Evolutionary conservation across 2,888 invertebrate species (phyloP).

Genomic region (Tenthredo notha): DNA sequence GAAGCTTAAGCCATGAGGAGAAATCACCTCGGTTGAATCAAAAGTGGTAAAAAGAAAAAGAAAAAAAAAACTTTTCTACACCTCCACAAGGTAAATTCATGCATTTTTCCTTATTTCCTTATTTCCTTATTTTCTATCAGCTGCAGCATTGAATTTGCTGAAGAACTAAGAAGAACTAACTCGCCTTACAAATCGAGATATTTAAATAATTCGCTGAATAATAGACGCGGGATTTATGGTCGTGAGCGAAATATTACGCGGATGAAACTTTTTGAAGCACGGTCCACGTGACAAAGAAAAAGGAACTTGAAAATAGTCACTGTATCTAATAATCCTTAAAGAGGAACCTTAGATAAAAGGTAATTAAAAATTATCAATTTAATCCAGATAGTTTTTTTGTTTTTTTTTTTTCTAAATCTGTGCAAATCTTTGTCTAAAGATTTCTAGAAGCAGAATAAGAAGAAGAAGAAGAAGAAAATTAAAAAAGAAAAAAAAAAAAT

Average conservation of each 20-base stretch:
- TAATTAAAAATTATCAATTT: no score
- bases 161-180: background rate
- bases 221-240: background rate
- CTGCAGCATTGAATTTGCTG: background rate
- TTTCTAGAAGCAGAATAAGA: background rate
- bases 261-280: background rate
- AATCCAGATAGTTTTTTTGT: no score
- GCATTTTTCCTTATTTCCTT: background rate
- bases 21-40: background rate
- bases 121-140: background rate
- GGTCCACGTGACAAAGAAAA: background rate
- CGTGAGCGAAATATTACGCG: background rate
- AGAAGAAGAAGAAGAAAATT: background rate
- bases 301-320: background rate
- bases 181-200: slow-evolving; percentile 41
- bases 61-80: background rate
- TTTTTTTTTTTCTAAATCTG: background rate
- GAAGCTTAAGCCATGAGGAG: background rate
- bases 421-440: background rate
- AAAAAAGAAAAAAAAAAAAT: background rate
- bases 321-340: no score
- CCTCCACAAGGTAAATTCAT: slow-evolving; percentile 16
- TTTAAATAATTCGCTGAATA: slow-evolving; percentile 47
- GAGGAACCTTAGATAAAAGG: no score
- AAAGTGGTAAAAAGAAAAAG: background rate